A percentile compares a stretch with the other conserved stretches of the same genome.
Conservation (phyloP, 2,113 vertebrate genomes). For the Petromus typicus region DNA sequence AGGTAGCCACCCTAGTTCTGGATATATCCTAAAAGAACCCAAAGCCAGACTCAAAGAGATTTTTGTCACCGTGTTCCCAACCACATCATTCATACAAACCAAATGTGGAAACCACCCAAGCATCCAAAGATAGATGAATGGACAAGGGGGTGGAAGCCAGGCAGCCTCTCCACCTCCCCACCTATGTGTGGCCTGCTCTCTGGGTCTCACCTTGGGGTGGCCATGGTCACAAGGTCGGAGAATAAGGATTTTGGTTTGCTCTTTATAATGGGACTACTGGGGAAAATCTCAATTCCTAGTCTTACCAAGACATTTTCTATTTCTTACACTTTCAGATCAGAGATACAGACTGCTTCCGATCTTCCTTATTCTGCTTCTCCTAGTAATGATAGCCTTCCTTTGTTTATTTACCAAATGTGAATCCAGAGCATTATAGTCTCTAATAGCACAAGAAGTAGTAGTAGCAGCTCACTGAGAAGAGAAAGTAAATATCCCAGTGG, state of each 20-base stretch:
- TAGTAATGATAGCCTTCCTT: neutral
- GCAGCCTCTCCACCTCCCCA: neutral
- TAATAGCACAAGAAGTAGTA: neutral
- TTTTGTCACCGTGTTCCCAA: neutral
- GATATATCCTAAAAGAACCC: no score
- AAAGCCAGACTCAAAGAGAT: neutral
- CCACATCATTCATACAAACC: neutral
- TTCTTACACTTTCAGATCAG: neutral
- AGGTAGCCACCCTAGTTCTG: no score
- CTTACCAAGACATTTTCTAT: neutral
- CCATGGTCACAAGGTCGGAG: neutral
- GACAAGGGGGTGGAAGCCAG: neutral
- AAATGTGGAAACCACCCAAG: neutral
- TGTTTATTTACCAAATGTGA: neutral
- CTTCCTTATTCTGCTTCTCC: neutral
- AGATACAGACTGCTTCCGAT: neutral
- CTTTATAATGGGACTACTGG: neutral
- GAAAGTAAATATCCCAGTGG: neutral
- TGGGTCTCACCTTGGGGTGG: neutral
- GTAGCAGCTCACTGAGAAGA: neutral
- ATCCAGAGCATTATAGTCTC: neutral
- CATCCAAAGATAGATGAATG: neutral
- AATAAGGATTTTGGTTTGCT: neutral
- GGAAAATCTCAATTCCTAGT: neutral
- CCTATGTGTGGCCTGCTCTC: neutral